These are phyloP conservation scores for Ctena decussata DNA, from an alignment of 2,888 invertebrate species.

Conservation along the genomic window DNA sequence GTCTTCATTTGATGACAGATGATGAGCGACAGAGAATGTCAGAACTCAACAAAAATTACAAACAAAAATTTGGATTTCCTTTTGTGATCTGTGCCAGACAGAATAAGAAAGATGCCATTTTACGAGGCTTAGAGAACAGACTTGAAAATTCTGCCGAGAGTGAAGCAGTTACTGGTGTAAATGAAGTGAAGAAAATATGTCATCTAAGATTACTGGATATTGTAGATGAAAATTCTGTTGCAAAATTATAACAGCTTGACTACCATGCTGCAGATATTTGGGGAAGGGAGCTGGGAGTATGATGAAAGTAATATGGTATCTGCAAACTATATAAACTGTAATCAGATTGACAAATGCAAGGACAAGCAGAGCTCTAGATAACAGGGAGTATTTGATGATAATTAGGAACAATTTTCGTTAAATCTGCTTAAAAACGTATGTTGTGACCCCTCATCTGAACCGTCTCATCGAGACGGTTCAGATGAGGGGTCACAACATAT, in stretches of 20 bases:
- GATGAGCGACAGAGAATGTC: constrained; percentile 63
- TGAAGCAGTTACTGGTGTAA: constrained; percentile 69
- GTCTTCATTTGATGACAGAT: constrained; percentile 62
- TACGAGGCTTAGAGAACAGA: constrained; percentile 65
- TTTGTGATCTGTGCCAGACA: constrained; percentile 77
- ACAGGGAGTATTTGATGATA: too few species aligned
- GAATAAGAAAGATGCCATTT: constrained; percentile 76
- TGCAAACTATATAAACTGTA: too few species aligned
- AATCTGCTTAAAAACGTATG: too few species aligned
- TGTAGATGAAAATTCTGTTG: constrained; percentile 35
- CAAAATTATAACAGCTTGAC: not conserved
- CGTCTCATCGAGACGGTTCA: too few species aligned
- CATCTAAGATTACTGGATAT: constrained; percentile 64
- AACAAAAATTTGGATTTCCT: constrained; percentile 75
- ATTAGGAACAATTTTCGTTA: too few species aligned
- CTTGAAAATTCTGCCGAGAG: constrained; percentile 52
- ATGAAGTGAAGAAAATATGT: constrained; percentile 77
- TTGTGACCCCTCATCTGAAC: too few species aligned
- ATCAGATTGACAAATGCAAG: too few species aligned
- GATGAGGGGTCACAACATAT: too few species aligned
- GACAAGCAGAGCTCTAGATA: too few species aligned
- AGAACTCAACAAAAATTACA: constrained; percentile 67
- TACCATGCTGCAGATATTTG: too few species aligned
- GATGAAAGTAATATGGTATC: too few species aligned
- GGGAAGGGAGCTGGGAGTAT: too few species aligned